These are phyloP conservation scores for Cirrhinus mrigala DNA, from an alignment of 2,797 vertebrate genomes.

Conservation along the genomic window DNA sequence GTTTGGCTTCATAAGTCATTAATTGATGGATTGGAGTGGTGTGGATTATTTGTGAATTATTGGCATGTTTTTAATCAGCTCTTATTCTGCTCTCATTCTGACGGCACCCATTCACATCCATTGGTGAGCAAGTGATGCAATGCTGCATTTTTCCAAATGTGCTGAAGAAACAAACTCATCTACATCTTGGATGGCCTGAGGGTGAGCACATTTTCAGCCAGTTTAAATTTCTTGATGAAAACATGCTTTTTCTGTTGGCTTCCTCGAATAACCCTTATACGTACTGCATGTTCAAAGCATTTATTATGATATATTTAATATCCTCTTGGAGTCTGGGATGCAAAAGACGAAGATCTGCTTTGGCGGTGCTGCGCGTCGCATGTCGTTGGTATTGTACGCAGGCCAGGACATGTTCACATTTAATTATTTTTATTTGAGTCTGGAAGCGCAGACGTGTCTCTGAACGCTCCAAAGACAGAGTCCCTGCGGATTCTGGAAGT, in stretches of 20 bases:
- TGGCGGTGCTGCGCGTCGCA: neutral
- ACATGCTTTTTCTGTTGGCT: neutral
- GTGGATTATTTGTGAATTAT: neutral
- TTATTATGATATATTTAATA: slow-evolving; percentile 23
- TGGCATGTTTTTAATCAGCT: neutral
- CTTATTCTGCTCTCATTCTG: neutral
- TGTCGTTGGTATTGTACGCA: neutral
- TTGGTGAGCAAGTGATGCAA: neutral
- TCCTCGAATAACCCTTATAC: neutral
- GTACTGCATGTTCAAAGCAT: neutral
- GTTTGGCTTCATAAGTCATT: neutral
- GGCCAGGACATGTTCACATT: neutral
- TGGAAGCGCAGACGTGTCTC: slow-evolving; percentile 5
- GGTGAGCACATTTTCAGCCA: neutral
- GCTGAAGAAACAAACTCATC: neutral
- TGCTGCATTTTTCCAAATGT: neutral
- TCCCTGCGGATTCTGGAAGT: slow-evolving; percentile 41
- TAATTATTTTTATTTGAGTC: slow-evolving; percentile 19
- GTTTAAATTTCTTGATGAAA: neutral
- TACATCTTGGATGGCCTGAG: neutral
- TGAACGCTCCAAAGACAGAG: neutral
- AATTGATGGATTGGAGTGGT: neutral
- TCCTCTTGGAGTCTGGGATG: slow-evolving; percentile 16
- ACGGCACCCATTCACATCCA: neutral
- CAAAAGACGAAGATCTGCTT: slow-evolving; percentile 11